Evolutionary conservation across 1,140 invertebrate species (phyloP).

Genomic region (Pomacea maculata): DNA sequence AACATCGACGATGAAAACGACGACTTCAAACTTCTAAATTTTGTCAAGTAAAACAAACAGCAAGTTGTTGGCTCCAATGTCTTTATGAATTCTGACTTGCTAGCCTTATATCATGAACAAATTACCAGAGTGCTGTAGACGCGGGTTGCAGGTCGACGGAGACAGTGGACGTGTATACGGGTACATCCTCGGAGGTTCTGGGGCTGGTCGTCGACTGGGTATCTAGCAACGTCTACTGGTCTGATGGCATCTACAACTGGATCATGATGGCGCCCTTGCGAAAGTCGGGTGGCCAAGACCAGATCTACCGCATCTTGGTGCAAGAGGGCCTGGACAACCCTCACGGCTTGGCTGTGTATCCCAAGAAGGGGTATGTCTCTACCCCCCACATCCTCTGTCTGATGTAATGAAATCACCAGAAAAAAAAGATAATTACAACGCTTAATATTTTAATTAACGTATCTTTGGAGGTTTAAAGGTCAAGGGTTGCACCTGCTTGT

Average conservation of each 20-base stretch:
- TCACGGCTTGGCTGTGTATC: conserved; percentile 51
- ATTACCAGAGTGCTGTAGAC: conserved; percentile 1
- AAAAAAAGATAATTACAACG: neutral
- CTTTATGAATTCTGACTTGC: no score
- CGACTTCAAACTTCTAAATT: no score
- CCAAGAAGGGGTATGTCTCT: conserved; percentile 49
- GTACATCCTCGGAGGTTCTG: conserved; percentile 70
- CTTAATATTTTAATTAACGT: neutral
- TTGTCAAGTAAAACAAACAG: no score
- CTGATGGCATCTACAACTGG: conserved; percentile 77
- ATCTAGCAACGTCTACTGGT: conserved; percentile 95
- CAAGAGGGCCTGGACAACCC: conserved; percentile 46
- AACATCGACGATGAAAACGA: no score
- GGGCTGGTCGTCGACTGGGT: conserved; percentile 95
- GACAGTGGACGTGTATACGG: conserved; percentile 44
- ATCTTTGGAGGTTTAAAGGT: neutral
- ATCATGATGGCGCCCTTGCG: conserved; percentile 49
- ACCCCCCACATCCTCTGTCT: no score
- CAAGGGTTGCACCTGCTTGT: neutral
- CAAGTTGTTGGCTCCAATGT: no score
- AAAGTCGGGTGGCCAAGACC: neutral
- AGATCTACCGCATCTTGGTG: conserved; percentile 43
- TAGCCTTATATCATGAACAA: no score
- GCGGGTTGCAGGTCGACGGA: conserved; percentile 34
- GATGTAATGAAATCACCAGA: neutral